Evolutionary conservation across 2,113 vertebrate species (phyloP), one percentile per base, ranked within the genome.

Genomic region (Nothobranchius kuhntae): DNA sequence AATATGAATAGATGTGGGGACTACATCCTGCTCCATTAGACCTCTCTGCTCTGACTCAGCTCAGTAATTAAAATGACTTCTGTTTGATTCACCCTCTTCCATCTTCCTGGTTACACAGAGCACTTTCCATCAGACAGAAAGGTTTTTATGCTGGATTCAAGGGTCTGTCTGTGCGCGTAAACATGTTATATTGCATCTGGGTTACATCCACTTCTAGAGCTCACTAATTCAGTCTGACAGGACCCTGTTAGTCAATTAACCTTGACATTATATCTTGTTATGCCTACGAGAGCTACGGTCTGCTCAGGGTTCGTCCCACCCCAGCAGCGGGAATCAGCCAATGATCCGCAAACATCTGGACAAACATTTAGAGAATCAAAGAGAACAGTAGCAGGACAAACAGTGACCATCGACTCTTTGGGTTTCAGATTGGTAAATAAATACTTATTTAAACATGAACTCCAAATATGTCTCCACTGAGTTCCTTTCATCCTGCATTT

Each of bases 171-270:
- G 38, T 40, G 46, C 62, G 50, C 55, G 12, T 52, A 38, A 58
- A 47, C 62, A 71, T 77, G 61, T 74, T 66, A 79, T 78, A 69
- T 69, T 81, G 68, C 71, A 84, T 80, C 60, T 80, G 75, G 65
- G 72, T 82, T 84, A 79, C 71, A 75, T 78, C 54, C 68, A 77
- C 68, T 82, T 79, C 21, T 73, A 78, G 78, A 68, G 74, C 62
- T 30, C 75, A 47, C 67, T 92, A 90, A 92, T 90, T 72, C 75
- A 81, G 83, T 86, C 71, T 84, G 90, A 89, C 87, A 87, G 72
- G 75, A 86, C 73, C 15, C 75, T 87, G 88, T 88, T 88, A 89
- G 88, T 90, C 89, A 91, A 91, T 93, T 92, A 92, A 91, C 90
- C 90, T 89, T 83, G 65, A 84, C 78, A 82, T 86, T 84, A 87